Conservation (phyloP, 1,140 invertebrate genomes). For the Drosophila kepulauana region DNA sequence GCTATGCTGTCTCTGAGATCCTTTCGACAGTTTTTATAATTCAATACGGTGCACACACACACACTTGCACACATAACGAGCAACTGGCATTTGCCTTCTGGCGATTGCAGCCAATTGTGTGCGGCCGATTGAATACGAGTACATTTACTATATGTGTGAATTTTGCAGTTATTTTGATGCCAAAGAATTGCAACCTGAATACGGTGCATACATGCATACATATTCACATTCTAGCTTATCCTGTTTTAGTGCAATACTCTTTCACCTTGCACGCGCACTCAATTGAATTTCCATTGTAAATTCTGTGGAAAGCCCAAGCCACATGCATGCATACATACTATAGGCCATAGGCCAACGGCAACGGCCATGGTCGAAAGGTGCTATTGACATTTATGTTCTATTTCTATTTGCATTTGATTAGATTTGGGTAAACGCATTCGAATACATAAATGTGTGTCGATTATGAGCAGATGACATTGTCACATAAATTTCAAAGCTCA, state of each 20-base stretch:
- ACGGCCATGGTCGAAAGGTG: conserved; percentile 26
- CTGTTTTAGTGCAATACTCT: conserved; percentile 47
- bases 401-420: conserved; percentile 64
- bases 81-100: conserved; percentile 27
- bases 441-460: conserved; percentile 6
- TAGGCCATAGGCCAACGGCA: conserved; percentile 4
- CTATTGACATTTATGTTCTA: conserved; percentile 61
- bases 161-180: conserved; percentile 72
- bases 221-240: not conserved
- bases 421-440: conserved; percentile 37
- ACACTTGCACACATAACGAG: conserved; percentile 34
- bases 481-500: not conserved
- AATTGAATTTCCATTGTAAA: conserved; percentile 78
- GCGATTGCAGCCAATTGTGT: conserved; percentile 47
- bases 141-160: conserved; percentile 17
- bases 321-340: not conserved
- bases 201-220: not conserved
- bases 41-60: conserved; percentile 59
- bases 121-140: conserved; percentile 39
- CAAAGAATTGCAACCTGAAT: conserved; percentile 46
- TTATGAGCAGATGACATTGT: not conserved
- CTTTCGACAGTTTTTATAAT: conserved; percentile 68
- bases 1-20: conserved; percentile 16
- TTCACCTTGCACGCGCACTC: conserved; percentile 64
- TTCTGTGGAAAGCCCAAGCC: conserved; percentile 11